A percentile compares a stretch with the other conserved stretches of the same genome.
phyloP scores from a whole-genome alignment of 2,113 vertebrate genomes.

The Marcusenius ussheri region DNA sequence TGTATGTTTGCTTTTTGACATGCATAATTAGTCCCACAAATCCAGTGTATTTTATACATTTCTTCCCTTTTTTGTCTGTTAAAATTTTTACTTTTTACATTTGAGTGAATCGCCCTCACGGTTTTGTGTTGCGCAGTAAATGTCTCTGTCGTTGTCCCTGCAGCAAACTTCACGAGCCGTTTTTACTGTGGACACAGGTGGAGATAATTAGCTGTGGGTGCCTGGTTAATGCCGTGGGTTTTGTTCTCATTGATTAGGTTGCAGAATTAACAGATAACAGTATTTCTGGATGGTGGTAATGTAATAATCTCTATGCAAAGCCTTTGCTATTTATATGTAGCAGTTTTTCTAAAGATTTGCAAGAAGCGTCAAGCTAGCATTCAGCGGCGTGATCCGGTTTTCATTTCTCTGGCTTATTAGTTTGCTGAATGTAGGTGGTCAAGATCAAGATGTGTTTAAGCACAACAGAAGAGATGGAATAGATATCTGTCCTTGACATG shows the following conservation, averaged over 20 bases:
- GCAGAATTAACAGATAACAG: neutral
- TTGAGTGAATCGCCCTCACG: constrained; percentile 17
- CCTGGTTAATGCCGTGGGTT: constrained; percentile 30
- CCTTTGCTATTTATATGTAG: neutral
- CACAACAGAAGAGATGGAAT: neutral
- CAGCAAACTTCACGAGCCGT: constrained; percentile 26
- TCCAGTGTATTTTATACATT: neutral
- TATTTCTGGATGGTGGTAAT: neutral
- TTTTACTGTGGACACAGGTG: constrained; percentile 6
- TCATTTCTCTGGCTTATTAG: neutral
- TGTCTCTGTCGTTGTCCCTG: constrained; percentile 25
- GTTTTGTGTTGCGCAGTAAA: constrained; percentile 30
- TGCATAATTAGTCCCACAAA: neutral
- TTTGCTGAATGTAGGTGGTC: neutral
- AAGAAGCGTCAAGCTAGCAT: neutral
- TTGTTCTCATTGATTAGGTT: neutral
- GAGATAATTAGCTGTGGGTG: constrained; percentile 13
- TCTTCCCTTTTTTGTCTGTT: neutral
- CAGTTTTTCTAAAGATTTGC: neutral
- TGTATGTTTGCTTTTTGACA: neutral
- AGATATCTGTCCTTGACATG: neutral
- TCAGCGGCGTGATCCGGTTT: neutral
- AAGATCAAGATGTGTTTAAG: neutral
- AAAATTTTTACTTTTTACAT: neutral
- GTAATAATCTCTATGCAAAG: neutral